Base-by-base conservation (phyloP, 2,113 vertebrate species). In the Hylia prasina region DNA sequence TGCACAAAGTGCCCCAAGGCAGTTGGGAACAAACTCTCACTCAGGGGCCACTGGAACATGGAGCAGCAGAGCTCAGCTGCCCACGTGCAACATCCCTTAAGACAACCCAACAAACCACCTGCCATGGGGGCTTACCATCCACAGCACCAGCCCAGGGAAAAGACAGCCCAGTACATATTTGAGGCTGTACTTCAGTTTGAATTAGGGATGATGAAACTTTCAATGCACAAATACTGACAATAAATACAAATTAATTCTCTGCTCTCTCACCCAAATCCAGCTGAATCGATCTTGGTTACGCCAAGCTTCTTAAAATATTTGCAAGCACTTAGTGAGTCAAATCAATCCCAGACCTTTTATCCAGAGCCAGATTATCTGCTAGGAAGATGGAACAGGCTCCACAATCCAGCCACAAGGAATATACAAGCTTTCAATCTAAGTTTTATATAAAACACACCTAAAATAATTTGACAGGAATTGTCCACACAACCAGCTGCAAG, bases 31-130 rank as follows among this genome's bases (percentile, higher is more conserved):
- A 78, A 87, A 51, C 14, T 24, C 60, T 30, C 60, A 33, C 40
- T 3, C 69, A 57, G 33, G 4, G 23, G n/a, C n/a, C 0, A 0
- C 33, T 23, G 51, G 72, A 87, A 63, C 0, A 1, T 0, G 1
- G 18, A 53, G 42, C 47, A 75, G 57, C 4, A 20, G 37, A 65
- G 40, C 31, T 75, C 72, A 78, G 56, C 28, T 87, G 56, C 48
- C 33, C 33, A 17, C 1, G 0, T 12, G 27, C 51, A 87, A 20
- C 12, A 80, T 35, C 80, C 64, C 66, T 9, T 44, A 35, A 87
- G 40, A n/a, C 63, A 73, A 7, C 21, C 48, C 80, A 61, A 23
- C 15, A 68, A 85, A 47, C 35, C 51, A 54, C 57, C 28, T 84
- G 73, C 75, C 25, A 42, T 11, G 60, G 87, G 64, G 22, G 45